phyloP scores from a whole-genome alignment of 2,888 invertebrate genomes.

The Lepetodrilus schrolli region DNA sequence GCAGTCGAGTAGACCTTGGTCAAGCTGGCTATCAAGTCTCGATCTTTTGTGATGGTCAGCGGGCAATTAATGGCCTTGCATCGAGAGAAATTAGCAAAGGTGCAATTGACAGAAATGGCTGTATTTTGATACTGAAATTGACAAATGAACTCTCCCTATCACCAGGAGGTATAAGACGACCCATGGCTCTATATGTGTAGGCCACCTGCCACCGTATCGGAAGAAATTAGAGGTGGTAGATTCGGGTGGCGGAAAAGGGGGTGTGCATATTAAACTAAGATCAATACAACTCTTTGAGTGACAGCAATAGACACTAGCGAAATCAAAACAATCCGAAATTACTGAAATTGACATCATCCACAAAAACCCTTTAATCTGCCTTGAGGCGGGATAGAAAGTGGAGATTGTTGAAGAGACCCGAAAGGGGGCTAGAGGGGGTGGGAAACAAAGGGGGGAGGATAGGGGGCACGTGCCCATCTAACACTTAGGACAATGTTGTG shows the following conservation, averaged over 20 bases:
- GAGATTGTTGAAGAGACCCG: background rate
- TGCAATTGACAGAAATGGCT: constrained; percentile 8
- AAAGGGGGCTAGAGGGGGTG: background rate
- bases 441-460: constrained; percentile 6
- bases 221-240: background rate
- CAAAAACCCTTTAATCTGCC: background rate
- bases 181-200: background rate
- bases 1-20: background rate
- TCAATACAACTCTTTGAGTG: background rate
- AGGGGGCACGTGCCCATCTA: background rate
- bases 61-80: constrained; percentile 29
- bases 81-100: constrained; percentile 12
- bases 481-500: background rate
- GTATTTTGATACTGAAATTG: constrained; percentile 15
- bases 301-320: too few species aligned
- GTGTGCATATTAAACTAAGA: background rate
- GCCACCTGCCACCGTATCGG: constrained; percentile 19
- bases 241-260: background rate
- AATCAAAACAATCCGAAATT: background rate
- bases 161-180: background rate
- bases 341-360: background rate
- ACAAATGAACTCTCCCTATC: constrained; percentile 8
- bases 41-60: constrained; percentile 28
- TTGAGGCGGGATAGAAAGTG: background rate
- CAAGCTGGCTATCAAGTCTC: constrained; percentile 8